A percentile compares a stretch with the other conserved stretches of the same genome.
Evolutionary conservation across 2,113 vertebrate species (phyloP).

Genomic region (pig (Sus scrofa)): T2T-Sscrofa CM000819.6:105570501-105571000

Average conservation of each 20-base stretch:
- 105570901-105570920: neutral
- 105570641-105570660: conserved; percentile 99
- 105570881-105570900: conserved; percentile 23
- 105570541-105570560: conserved; percentile 41
- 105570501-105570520: neutral
- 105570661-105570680: conserved; percentile 99
- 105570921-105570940: neutral
- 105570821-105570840: neutral
- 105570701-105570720: conserved; percentile 99
- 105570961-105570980: neutral
- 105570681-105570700: conserved; percentile 97
- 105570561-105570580: conserved; percentile 28
- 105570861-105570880: neutral
- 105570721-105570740: conserved; percentile 97
- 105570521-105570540: neutral
- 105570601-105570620: neutral
- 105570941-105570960: neutral
- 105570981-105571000: neutral
- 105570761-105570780: conserved; percentile 96
- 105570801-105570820: conserved; percentile 64
- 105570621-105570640: conserved; percentile 77
- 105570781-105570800: conserved; percentile 94
- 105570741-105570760: conserved; percentile 93
- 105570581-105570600: conserved; percentile 26
- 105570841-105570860: conserved; percentile 44